Conservation (phyloP, 2,888 invertebrate genomes). For the Timandra comae region DNA sequence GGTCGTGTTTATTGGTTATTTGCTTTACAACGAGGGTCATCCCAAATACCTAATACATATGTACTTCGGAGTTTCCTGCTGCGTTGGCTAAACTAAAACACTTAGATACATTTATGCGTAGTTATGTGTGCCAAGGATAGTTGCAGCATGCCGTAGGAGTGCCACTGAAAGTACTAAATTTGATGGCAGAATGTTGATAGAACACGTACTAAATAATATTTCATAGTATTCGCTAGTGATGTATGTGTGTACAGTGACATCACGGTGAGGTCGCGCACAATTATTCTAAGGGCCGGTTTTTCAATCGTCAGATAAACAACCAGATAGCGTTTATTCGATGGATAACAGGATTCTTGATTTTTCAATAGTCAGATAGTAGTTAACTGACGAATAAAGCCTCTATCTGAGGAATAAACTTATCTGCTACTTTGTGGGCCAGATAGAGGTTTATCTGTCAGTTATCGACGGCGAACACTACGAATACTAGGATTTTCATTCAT, state of each 20-base stretch:
- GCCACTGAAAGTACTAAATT: slow-evolving; percentile 23
- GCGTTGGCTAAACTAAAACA: slow-evolving; percentile 20
- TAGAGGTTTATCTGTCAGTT: too few species aligned
- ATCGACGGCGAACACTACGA: too few species aligned
- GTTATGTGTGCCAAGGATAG: slow-evolving; percentile 26
- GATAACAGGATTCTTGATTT: too few species aligned
- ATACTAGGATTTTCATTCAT: too few species aligned
- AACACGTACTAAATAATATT: slow-evolving; percentile 19
- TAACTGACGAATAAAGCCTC: too few species aligned
- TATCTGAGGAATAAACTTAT: too few species aligned
- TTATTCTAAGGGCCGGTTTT: too few species aligned
- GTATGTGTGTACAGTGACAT: not conserved
- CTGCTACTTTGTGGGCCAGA: too few species aligned
- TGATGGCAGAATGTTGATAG: slow-evolving; percentile 20
- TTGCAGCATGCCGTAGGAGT: slow-evolving; percentile 13
- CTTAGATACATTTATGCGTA: slow-evolving; percentile 13
- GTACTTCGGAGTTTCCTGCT: slow-evolving; percentile 21
- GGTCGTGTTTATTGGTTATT: slow-evolving; percentile 61
- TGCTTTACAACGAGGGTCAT: slow-evolving; percentile 30
- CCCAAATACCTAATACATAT: slow-evolving; percentile 26
- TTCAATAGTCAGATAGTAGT: too few species aligned
- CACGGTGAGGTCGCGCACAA: slow-evolving; percentile 6
- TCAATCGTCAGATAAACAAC: too few species aligned
- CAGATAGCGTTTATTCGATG: too few species aligned
- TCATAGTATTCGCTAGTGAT: slow-evolving; percentile 10